A percentile compares a stretch with the other conserved stretches of the same genome.
Conservation (phyloP, 23 tunicate genomes). For the Styela plicata region DNA sequence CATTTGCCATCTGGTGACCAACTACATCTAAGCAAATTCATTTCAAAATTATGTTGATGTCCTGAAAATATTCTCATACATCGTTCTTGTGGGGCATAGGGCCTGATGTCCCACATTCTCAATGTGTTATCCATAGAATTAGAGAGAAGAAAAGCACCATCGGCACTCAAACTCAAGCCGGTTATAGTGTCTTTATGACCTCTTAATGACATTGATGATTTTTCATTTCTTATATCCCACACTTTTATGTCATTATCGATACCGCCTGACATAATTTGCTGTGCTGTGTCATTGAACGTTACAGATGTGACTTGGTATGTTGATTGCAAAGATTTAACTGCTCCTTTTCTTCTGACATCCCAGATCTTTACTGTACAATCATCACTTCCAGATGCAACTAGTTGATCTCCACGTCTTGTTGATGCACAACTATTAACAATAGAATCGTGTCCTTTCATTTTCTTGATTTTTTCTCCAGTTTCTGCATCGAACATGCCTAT, state of each 20-base stretch:
- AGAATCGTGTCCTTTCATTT: slow-evolving; percentile 97
- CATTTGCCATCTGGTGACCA: slow-evolving; percentile 92
- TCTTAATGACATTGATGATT: slow-evolving; percentile 35
- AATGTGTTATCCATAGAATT: slow-evolving; percentile 96
- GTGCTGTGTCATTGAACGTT: slow-evolving; percentile 79
- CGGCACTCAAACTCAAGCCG: slow-evolving; percentile 50
- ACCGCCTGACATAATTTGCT: slow-evolving; percentile 69
- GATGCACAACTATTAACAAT: slow-evolving; percentile 75
- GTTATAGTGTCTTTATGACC: slow-evolving; percentile 95
- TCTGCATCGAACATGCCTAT: slow-evolving; percentile 92
- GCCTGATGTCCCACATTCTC: slow-evolving; percentile 90
- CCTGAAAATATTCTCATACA: slow-evolving; percentile 70
- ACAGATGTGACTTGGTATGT: slow-evolving; percentile 85
- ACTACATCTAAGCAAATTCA: slow-evolving; percentile 80
- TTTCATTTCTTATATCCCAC: slow-evolving; percentile 74
- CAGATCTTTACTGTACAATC: slow-evolving; percentile 87
- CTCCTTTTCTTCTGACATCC: slow-evolving; percentile 75
- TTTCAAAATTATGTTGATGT: slow-evolving; percentile 88
- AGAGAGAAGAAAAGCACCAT: slow-evolving; percentile 69
- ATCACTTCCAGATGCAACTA: slow-evolving; percentile 91
- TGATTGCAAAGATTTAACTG: slow-evolving; percentile 59
- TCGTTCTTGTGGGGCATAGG: slow-evolving; percentile 82
- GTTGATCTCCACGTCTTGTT: slow-evolving; percentile 75
- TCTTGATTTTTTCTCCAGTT: slow-evolving; percentile 81
- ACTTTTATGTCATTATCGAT: slow-evolving; percentile 86